Conservation (phyloP, 2,888 invertebrate species). For the Rhagophthalmus giganteus region DNA sequence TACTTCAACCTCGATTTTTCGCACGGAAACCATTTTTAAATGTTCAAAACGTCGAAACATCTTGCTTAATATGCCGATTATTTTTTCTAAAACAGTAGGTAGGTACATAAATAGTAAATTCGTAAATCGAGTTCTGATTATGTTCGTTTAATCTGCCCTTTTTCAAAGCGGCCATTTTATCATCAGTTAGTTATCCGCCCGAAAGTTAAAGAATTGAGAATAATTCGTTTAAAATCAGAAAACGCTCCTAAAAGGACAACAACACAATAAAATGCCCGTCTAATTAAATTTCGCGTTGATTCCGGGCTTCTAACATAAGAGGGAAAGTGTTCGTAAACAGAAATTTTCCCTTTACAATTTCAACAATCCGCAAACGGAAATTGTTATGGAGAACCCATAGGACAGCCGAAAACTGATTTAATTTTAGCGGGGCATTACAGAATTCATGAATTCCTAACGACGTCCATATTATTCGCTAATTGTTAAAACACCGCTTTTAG, state of each 20-base stretch:
- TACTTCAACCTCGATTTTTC: no score
- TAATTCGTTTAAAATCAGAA: slow-evolving; percentile 10
- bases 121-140: no score
- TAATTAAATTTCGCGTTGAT: slow-evolving; percentile 25
- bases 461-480: slow-evolving; percentile 20
- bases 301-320: slow-evolving; percentile 10
- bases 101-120: no score
- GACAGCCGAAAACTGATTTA: slow-evolving; percentile 16
- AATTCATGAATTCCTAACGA: slow-evolving; percentile 30
- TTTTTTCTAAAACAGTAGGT: no score
- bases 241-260: slow-evolving; percentile 9
- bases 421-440: slow-evolving; percentile 16
- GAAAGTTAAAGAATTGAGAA: neutral
- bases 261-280: slow-evolving; percentile 19
- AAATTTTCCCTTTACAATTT: slow-evolving; percentile 17
- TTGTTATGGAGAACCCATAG: slow-evolving; percentile 23
- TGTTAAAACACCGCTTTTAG: slow-evolving; percentile 17
- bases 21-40: no score
- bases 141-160: no score
- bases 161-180: no score
- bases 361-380: slow-evolving; percentile 18
- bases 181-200: no score
- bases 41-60: no score
- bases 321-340: slow-evolving; percentile 18
- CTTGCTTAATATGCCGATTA: no score